Percentiles rank a stretch among this genome's conserved stretches.
Evolutionary conservation across 1,140 invertebrate species (phyloP).

Genomic region (Mylabris phalerata): DNA sequence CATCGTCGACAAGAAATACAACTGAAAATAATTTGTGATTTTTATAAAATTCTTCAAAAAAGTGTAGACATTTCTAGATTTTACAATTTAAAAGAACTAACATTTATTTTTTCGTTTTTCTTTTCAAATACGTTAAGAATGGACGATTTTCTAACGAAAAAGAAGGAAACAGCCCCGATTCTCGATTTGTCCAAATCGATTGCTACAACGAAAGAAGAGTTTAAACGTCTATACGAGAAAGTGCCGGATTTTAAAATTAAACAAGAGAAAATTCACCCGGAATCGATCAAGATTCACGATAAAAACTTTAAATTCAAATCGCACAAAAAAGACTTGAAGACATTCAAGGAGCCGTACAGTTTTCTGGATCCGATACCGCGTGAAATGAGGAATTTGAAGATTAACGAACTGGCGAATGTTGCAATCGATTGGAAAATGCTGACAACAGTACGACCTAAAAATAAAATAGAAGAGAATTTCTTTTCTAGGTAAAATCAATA

Average conservation of each 20-base stretch:
- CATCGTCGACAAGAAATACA: slow-evolving; percentile 9
- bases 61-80: slow-evolving; percentile 4
- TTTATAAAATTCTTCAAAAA: background rate
- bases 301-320: slow-evolving; percentile 60
- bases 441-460: slow-evolving; percentile 74
- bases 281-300: slow-evolving; percentile 60
- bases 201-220: slow-evolving; percentile 70
- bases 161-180: slow-evolving; percentile 74
- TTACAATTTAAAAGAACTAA: slow-evolving; percentile 1
- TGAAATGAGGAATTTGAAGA: slow-evolving; percentile 70
- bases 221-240: slow-evolving; percentile 71
- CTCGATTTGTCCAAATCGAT: slow-evolving; percentile 75
- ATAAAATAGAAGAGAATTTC: slow-evolving; percentile 77
- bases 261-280: slow-evolving; percentile 67
- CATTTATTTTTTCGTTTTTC: slow-evolving; percentile 31
- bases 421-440: slow-evolving; percentile 93
- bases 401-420: slow-evolving; percentile 73
- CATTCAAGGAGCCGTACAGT: slow-evolving; percentile 52
- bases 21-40: slow-evolving; percentile 5
- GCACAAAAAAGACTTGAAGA: slow-evolving; percentile 56
- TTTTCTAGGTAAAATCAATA: slow-evolving; percentile 60
- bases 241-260: slow-evolving; percentile 86
- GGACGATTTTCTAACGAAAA: slow-evolving; percentile 73
- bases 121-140: slow-evolving; percentile 33
- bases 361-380: slow-evolving; percentile 75